phyloP scores from a whole-genome alignment of 2,113 vertebrate genomes.

The Dromiciops gliroides region DNA sequence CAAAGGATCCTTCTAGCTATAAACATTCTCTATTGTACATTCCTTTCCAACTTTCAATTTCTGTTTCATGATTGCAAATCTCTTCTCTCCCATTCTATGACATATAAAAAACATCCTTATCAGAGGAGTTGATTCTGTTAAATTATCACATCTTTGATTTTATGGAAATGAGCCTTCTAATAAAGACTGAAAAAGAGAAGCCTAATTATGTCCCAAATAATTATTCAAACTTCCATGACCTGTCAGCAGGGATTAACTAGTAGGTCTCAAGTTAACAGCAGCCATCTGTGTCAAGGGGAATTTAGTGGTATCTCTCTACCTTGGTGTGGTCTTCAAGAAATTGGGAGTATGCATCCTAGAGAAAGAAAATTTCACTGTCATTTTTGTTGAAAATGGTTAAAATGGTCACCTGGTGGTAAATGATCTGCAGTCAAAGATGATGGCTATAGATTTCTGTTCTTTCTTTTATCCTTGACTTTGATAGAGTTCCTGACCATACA shows the following conservation, averaged over 20 bases:
- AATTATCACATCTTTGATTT: conserved; percentile 36
- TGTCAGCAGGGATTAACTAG: conserved; percentile 60
- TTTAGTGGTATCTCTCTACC: conserved; percentile 1
- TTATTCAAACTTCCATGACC: conserved; percentile 54
- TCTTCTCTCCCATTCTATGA: background rate
- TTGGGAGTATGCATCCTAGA: conserved; percentile 5
- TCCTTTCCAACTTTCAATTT: conserved; percentile 25
- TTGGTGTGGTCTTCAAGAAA: conserved; percentile 7
- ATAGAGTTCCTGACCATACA: background rate
- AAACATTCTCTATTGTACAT: background rate
- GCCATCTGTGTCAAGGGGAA: conserved; percentile 41
- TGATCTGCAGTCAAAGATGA: conserved; percentile 42
- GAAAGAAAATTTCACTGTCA: background rate
- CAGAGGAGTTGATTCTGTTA: background rate
- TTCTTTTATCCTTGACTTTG: conserved; percentile 30
- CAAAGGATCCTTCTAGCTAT: background rate
- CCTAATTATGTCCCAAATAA: conserved; percentile 61
- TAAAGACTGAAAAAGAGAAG: conserved; percentile 39
- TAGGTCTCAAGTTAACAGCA: conserved; percentile 29
- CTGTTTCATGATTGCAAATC: background rate
- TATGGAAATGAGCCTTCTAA: conserved; percentile 38
- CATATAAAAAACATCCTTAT: background rate
- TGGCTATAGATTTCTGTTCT: conserved; percentile 47
- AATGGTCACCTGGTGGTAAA: conserved; percentile 31
- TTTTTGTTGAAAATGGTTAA: too few relatives aligned